These are phyloP conservation scores for Nemotelus nigrinus DNA, from an alignment of 2,888 invertebrate species.

Conservation along the genomic window DNA sequence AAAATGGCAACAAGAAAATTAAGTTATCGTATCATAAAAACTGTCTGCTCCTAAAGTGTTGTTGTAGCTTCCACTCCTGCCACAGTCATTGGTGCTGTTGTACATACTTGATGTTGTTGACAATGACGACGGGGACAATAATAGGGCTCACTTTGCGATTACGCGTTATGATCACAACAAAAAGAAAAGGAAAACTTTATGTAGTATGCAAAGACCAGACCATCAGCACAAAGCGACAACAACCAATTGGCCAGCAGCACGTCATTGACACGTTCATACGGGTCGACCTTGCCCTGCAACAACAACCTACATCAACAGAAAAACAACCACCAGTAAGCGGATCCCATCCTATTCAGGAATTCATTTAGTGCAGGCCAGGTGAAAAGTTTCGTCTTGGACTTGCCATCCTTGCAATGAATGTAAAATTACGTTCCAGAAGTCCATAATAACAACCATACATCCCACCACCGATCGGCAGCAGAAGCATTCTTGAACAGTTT, in stretches of 20 bases:
- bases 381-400: too few relatives aligned
- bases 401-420: too few relatives aligned
- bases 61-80: background rate
- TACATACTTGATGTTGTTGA: background rate
- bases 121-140: background rate
- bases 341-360: too few relatives aligned
- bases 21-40: background rate
- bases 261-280: constrained; percentile 39
- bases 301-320: background rate
- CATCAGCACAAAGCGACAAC: constrained; percentile 19
- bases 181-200: background rate
- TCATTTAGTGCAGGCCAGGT: too few relatives aligned
- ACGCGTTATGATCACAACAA: background rate
- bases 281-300: constrained; percentile 33
- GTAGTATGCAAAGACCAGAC: constrained; percentile 1
- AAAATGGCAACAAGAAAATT: background rate
- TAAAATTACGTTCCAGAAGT: too few relatives aligned
- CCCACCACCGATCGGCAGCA: too few relatives aligned
- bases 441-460: too few relatives aligned
- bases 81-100: background rate
- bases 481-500: background rate
- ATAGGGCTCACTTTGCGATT: background rate
- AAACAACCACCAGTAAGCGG: background rate
- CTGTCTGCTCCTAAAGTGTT: background rate
- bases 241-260: constrained; percentile 50